Evolutionary conservation across 2,888 invertebrate genomes (phyloP).

Genomic region (Helobdella robusta): DNA sequence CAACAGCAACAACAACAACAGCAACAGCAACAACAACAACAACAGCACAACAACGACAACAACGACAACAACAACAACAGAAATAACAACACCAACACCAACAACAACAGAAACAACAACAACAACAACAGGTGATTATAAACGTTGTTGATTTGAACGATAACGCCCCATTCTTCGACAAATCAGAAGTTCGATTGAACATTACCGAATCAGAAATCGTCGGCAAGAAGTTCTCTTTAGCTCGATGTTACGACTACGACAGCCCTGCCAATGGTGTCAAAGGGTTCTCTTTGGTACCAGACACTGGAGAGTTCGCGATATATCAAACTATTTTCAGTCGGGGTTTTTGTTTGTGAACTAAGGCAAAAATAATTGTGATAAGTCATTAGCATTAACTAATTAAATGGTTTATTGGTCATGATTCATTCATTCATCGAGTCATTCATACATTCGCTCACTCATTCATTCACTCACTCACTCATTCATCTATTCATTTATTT

Average conservation of each 20-base stretch:
- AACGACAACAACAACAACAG: background rate
- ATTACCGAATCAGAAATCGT: background rate
- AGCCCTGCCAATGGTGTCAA: background rate
- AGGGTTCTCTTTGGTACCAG: background rate
- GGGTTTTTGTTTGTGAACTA: too few species aligned
- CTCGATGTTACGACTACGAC: background rate
- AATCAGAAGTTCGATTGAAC: background rate
- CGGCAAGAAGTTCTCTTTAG: conserved; percentile 10
- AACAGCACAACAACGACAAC: background rate
- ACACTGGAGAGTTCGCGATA: background rate
- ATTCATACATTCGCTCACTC: background rate
- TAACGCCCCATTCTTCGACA: conserved; percentile 6
- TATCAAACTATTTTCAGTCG: too few species aligned
- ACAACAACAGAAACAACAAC: background rate
- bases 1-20: conserved; percentile 6
- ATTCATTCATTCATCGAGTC: background rate
- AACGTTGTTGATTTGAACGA: conserved; percentile 10
- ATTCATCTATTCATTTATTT: conserved; percentile 1
- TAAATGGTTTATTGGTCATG: too few species aligned
- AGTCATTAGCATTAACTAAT: too few species aligned
- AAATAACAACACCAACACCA: conserved; percentile 1
- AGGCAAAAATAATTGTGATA: too few species aligned
- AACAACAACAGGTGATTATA: conserved; percentile 2
- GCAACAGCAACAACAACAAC: background rate
- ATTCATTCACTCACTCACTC: conserved; percentile 1